phyloP scores from a whole-genome alignment of 2,888 invertebrate genomes.

The Trissolcus japonicus region DNA sequence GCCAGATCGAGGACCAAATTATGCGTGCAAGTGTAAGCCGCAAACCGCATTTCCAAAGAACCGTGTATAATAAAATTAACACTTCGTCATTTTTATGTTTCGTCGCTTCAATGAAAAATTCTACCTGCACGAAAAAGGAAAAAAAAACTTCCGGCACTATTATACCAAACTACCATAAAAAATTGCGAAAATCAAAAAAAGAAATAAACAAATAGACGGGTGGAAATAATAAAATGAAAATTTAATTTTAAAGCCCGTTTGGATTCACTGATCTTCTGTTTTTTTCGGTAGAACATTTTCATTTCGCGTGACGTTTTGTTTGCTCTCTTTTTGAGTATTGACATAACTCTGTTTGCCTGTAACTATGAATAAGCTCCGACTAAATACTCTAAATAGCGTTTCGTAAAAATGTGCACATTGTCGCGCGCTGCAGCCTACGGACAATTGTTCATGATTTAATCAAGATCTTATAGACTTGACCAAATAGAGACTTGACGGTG shows the following conservation, averaged over 20 bases:
- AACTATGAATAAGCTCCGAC: conserved; percentile 10
- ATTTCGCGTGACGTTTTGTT: conserved; percentile 7
- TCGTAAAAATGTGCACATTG: conserved; percentile 24
- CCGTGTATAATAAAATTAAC: conserved; percentile 48
- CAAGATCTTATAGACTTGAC: conserved; percentile 67
- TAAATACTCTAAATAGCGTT: conserved; percentile 31
- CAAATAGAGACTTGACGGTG: conserved; percentile 65
- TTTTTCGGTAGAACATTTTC: background rate
- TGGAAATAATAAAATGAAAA: no score
- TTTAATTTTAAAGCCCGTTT: no score
- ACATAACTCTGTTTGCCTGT: conserved; percentile 22
- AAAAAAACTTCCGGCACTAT: no score
- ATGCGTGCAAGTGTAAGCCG: conserved; percentile 33
- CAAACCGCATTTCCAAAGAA: conserved; percentile 28
- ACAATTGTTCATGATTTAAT: conserved; percentile 69
- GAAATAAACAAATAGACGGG: no score
- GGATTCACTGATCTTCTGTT: no score
- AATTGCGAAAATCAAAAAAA: no score
- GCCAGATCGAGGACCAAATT: conserved; percentile 42
- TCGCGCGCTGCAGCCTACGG: conserved; percentile 27
- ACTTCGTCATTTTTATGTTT: background rate
- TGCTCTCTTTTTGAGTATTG: conserved; percentile 22
- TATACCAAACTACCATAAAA: no score
- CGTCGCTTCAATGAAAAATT: no score
- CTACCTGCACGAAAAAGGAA: no score